Conservation (phyloP, 2,888 invertebrate species). For the Lasioglossum morio region DNA sequence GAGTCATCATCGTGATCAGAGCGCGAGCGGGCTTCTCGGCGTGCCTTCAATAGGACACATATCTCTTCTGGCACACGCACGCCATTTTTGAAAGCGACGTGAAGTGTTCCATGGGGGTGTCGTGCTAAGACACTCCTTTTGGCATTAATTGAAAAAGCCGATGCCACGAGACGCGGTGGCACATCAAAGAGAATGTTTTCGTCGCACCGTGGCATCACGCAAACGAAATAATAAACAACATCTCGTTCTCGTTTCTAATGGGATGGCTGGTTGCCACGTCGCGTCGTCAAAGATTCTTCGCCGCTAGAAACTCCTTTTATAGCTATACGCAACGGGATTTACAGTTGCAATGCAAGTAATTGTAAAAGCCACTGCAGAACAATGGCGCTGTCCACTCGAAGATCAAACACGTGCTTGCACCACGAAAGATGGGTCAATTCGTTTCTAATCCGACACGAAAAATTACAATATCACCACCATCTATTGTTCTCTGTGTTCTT, state of each 20-base stretch:
- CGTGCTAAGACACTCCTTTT: slow-evolving; percentile 72
- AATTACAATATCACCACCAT: neutral
- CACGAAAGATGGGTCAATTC: neutral
- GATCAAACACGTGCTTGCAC: neutral
- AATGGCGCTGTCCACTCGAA: neutral
- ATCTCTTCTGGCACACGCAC: slow-evolving; percentile 57
- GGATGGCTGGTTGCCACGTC: slow-evolving; percentile 65
- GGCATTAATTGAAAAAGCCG: slow-evolving; percentile 78
- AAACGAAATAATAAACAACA: slow-evolving; percentile 77
- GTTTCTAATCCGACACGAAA: neutral
- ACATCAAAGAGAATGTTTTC: slow-evolving; percentile 77
- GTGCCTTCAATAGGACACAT: slow-evolving; percentile 49
- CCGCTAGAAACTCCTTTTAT: slow-evolving; percentile 35
- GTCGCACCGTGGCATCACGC: slow-evolving; percentile 68
- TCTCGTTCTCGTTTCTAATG: slow-evolving; percentile 64
- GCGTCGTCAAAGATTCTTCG: slow-evolving; percentile 55
- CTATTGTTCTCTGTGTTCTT: neutral
- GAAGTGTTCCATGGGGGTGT: slow-evolving; percentile 62
- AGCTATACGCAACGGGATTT: slow-evolving; percentile 7
- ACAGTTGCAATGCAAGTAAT: slow-evolving; percentile 3
- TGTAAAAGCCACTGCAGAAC: neutral
- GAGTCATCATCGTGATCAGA: slow-evolving; percentile 18
- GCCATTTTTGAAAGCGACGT: slow-evolving; percentile 67
- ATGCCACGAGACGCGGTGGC: slow-evolving; percentile 68
- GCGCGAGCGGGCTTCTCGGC: slow-evolving; percentile 11